A percentile compares a stretch with the other conserved stretches of the same genome.
Evolutionary conservation across 2,888 invertebrate species (phyloP).

Genomic region (Pasiphila rectangulata): DNA sequence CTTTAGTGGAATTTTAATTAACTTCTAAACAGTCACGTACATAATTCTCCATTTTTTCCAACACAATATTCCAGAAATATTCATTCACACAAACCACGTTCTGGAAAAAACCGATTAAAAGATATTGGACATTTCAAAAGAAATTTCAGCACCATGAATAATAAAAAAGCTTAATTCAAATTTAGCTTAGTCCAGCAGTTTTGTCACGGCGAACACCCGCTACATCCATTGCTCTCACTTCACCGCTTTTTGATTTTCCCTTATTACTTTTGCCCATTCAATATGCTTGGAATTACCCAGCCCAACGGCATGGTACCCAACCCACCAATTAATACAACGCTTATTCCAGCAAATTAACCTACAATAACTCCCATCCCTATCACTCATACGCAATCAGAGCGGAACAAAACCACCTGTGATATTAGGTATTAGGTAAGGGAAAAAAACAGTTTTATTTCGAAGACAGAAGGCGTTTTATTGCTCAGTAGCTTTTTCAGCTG

Average conservation of each 20-base stretch:
- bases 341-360: slow-evolving; percentile 20
- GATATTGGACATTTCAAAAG: no score
- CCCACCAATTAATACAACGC: slow-evolving; percentile 9
- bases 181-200: background rate
- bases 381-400: slow-evolving; percentile 25
- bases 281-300: slow-evolving; percentile 7
- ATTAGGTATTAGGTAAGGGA: slow-evolving; percentile 8
- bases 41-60: no score
- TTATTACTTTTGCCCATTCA: slow-evolving; percentile 6
- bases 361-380: slow-evolving; percentile 15
- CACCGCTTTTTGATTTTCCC: slow-evolving; percentile 3
- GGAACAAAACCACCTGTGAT: slow-evolving; percentile 27
- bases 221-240: background rate
- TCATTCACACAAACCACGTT: no score
- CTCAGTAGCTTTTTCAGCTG: slow-evolving; percentile 18
- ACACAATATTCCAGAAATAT: no score
- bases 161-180: no score
- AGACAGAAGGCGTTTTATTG: slow-evolving; percentile 11
- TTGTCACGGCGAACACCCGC: no score
- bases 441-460: slow-evolving; percentile 15
- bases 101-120: no score
- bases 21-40: no score
- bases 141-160: no score
- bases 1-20: no score
- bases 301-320: slow-evolving; percentile 5